phyloP scores from a whole-genome alignment of 2,888 invertebrate genomes.

The Ectropis crepuscularia region DNA sequence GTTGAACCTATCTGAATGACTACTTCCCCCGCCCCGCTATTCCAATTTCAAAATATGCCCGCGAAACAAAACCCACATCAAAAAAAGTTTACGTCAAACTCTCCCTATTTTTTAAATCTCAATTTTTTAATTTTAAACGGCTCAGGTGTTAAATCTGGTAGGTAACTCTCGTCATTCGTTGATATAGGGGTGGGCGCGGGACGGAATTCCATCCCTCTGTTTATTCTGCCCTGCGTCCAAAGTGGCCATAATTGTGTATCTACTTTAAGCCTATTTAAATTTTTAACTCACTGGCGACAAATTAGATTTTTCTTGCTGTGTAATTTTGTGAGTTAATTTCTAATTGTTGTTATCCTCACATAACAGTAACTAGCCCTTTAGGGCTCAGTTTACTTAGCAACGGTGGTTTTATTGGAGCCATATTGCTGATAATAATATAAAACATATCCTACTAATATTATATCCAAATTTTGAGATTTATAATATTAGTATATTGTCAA shows the following conservation, averaged over 20 bases:
- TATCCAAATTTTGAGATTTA: no score
- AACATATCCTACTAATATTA: no score
- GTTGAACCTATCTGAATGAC: no score
- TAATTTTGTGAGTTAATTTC: constrained; percentile 33
- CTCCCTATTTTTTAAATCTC: constrained; percentile 29
- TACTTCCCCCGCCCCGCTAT: not conserved
- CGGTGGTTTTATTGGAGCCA: no score
- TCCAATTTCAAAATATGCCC: constrained; percentile 1
- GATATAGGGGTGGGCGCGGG: constrained; percentile 61
- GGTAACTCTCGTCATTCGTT: constrained; percentile 71
- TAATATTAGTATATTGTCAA: no score
- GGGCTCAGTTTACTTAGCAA: no score
- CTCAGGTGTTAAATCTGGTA: constrained; percentile 69
- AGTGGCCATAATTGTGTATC: constrained; percentile 64
- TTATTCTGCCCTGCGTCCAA: constrained; percentile 61
- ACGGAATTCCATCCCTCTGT: constrained; percentile 61
- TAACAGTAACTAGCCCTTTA: no score
- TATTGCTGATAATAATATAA: no score
- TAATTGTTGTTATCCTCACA: constrained; percentile 4
- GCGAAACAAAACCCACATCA: constrained; percentile 1
- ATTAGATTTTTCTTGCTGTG: constrained; percentile 40
- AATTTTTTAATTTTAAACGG: constrained; percentile 50
- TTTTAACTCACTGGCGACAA: constrained; percentile 46
- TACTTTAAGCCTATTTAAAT: constrained; percentile 65
- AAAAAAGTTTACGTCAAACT: constrained; percentile 26